Base-by-base conservation (phyloP, 1,140 invertebrate genomes). In the Drosophila grimshawi region DNA sequence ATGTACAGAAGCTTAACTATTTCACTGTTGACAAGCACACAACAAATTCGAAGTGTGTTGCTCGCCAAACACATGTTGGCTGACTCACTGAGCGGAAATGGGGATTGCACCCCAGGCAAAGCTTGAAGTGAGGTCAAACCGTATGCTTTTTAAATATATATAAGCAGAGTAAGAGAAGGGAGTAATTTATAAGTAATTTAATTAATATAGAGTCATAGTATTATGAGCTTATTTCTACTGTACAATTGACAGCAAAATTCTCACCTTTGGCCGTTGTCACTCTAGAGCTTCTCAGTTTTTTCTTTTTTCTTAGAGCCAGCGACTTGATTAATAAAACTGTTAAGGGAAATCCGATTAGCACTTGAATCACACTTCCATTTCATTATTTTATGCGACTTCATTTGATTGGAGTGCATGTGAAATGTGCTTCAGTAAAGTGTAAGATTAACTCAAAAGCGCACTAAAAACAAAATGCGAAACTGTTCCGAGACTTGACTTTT, bases 341-440 rank as follows among this genome's bases (percentile, higher is more conserved):
- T 70, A 43, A 41, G 19, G 35, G 32, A 37, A 64, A 75, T 64
- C 72, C 60, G 67, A 63, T 75, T 66, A 52, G 43, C 65, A 19
- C 41, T 48, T 33, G 29, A 33, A 39, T 72, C 19, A 45, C 10
- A 48, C n/a, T 46, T 52, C 49, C 56, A 67, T 56, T 86, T 52
- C 71, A 79, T 76, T 88, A 88, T 77, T 74, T 86, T 70, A 73
- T 88, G 83, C 72, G 83, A 88, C 82, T 86, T 88, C 83, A 88
- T 67, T 88, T 83, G 80, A 86, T 88, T 88, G 79, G 77, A 86
- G 62, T 82, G 75, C 65, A 81, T 78, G 67, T 39, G 80, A 52
- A 49, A 29, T 35, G 30, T 41, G 48, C 63, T 62, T 60, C 30
- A 35, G 11, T 43, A 5, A 53, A 32, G 51, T 48, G 56, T 32